Percentiles rank a stretch among this genome's conserved stretches.
Conservation (phyloP, 2,797 vertebrate species). For the Phalloptychus januarius region DNA sequence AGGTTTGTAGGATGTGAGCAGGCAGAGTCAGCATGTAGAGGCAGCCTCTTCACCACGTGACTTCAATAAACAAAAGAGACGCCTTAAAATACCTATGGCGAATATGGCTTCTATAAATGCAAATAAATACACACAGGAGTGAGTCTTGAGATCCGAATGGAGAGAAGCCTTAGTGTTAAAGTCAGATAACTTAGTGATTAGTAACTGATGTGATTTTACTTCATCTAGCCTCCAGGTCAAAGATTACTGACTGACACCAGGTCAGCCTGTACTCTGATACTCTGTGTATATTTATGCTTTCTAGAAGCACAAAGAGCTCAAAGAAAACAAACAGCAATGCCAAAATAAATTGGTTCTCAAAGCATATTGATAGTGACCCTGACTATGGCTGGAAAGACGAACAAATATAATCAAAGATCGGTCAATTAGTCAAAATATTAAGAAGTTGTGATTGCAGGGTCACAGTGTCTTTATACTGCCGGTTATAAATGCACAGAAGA, state of each 20-base stretch:
- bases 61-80: constrained; percentile 61
- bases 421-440: not conserved
- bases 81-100: constrained; percentile 26
- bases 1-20: constrained; percentile 73
- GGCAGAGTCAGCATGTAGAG: constrained; percentile 72
- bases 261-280: not conserved
- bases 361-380: not conserved
- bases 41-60: constrained; percentile 62
- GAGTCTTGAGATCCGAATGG: not conserved
- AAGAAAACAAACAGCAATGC: not conserved
- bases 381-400: not conserved
- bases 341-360: not conserved
- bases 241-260: constrained; percentile 4
- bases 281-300: not conserved
- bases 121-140: not conserved
- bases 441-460: not conserved
- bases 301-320: constrained; percentile 2
- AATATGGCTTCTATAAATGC: not conserved
- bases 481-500: not conserved
- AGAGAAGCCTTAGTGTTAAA: not conserved
- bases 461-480: not conserved
- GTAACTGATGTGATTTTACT: not conserved
- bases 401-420: not conserved
- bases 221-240: constrained; percentile 4
- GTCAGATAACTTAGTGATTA: not conserved